Base-by-base conservation (phyloP, 2,113 vertebrate genomes). In the Urocynchramus pylzowi region DNA sequence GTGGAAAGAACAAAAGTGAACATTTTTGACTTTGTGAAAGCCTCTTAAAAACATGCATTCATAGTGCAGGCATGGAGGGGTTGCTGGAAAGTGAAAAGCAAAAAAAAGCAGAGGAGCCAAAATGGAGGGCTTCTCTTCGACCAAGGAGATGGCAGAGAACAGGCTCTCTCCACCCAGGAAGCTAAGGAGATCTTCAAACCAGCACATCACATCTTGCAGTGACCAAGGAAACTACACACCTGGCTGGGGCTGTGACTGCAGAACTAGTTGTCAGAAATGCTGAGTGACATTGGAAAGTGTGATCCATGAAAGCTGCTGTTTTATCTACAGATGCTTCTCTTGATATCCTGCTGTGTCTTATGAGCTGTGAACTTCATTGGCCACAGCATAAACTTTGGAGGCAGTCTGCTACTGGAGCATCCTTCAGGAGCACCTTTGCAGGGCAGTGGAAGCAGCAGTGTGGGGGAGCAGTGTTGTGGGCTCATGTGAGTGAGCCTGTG, bases 171-270 rank as follows among this genome's bases (percentile, higher is more conserved):
- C 80, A 24, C 33, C 69, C 52, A 53, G 82, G 87, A 77, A 80
- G n/a, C 47, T 57, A 57, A 86, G 77, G 73, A 60, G 39, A 44
- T 87, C 71, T 89, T 94, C 77, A 42, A 28, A 95, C 41, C 41
- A 68, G 17, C 80, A 13, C 4, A 0, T 42, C 18, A 74, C 35
- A 13, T 33, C 59, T 78, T 86, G 16, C 45, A 67, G 35, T 53
- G 84, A 47, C 42, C 30, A 35, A 16, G 24, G 68, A 89, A 77
- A 74, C 19, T 14, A 77, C 30, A n/a, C 52, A 74, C 37, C 50
- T 73, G 63, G 9, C 45, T 69, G 71, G 10, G 37, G 27, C 76
- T 61, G 50, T 1, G 5, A 8, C 50, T 78, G 60, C 82, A 47
- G 84, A 87, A 74, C 27, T 10, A 68, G 63, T 37, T 5, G 7